Evolutionary conservation across 2,797 vertebrate species (phyloP), one percentile per base, ranked within the genome.

Genomic region (Spinus pinus): DNA sequence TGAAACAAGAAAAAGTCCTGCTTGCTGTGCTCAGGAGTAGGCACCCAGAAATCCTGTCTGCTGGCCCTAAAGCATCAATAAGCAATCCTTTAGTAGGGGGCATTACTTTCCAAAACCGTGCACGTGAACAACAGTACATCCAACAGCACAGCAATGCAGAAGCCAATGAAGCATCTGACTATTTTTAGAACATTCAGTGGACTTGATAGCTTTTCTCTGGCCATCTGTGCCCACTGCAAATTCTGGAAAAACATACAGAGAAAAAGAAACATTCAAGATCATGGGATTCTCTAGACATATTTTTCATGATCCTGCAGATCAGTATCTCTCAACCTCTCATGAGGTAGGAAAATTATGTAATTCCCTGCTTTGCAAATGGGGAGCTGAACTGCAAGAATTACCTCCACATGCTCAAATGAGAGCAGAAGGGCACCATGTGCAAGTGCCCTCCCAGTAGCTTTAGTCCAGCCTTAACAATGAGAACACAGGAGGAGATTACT

Each of bases 111-210:
- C 47, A 56, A 88, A 86, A 54, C 41, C 0, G 0, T 6, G 56
- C 49, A 83, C 20, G 41, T 6, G 9, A 85, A 62, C 47, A 83
- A 27, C 41, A 57, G 28, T 50, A 39, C 30, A 39, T 39, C 37
- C 37, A 39, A 39, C 67, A 88, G 79, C 72, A 89, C 49, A 62
- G 51, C 19, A 51, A 49, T 8, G 21, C n/a, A 75, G 69, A 83
- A 88, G 46, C 64, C 62, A 56, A 7, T 44, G 62, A 86, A 90
- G 46, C 8, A 81, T 69, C 47, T 58, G 31, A 62, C 49, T 86
- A 86, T 77, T 85, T 93, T 86, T 60, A 95, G 60, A 95, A 60
- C 44, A 77, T 53, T 79, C 61, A 56, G 21, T 33, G 49, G 67
- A 86, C 90, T 49, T 39, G 67, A 88, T 25, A 75, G 54, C 62